phyloP scores from a whole-genome alignment of 1,140 invertebrate genomes.

The Mylabris phalerata region DNA sequence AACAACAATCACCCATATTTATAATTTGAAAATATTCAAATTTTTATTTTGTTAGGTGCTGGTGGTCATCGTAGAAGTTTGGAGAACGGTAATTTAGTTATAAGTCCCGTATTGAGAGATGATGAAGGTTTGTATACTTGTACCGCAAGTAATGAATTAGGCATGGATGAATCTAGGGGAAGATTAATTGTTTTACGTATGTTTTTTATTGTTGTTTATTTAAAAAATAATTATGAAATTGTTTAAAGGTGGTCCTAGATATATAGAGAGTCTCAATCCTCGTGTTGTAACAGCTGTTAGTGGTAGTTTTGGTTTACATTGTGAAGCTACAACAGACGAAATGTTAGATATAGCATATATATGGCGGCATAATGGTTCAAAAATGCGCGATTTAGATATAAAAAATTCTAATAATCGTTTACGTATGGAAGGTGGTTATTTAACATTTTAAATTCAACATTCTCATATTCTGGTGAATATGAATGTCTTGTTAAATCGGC shows the following conservation, averaged over 20 bases:
- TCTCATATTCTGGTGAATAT: slow-evolving; percentile 81
- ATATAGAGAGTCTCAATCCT: slow-evolving; percentile 59
- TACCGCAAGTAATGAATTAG: slow-evolving; percentile 75
- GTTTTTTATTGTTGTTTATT: slow-evolving; percentile 29
- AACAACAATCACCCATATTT: too few species aligned
- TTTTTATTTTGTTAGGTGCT: slow-evolving; percentile 36
- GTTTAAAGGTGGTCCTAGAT: slow-evolving; percentile 56
- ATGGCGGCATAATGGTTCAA: slow-evolving; percentile 83
- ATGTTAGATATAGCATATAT: slow-evolving; percentile 82
- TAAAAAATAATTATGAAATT: not conserved
- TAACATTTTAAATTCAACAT: slow-evolving; percentile 75
- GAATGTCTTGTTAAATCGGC: slow-evolving; percentile 84
- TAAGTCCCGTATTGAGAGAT: slow-evolving; percentile 75
- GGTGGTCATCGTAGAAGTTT: slow-evolving; percentile 73
- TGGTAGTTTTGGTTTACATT: slow-evolving; percentile 66
- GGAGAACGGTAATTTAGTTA: slow-evolving; percentile 78
- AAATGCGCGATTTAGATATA: slow-evolving; percentile 61
- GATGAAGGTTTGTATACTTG: slow-evolving; percentile 89
- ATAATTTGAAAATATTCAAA: not conserved
- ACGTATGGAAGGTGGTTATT: slow-evolving; percentile 59
- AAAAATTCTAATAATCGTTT: slow-evolving; percentile 46
- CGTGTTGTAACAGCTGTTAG: slow-evolving; percentile 61
- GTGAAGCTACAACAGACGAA: slow-evolving; percentile 71
- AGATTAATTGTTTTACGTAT: slow-evolving; percentile 78
- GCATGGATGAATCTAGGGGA: slow-evolving; percentile 72